phyloP scores from a whole-genome alignment of 2,888 invertebrate genomes.

The Clostera curtula region DNA sequence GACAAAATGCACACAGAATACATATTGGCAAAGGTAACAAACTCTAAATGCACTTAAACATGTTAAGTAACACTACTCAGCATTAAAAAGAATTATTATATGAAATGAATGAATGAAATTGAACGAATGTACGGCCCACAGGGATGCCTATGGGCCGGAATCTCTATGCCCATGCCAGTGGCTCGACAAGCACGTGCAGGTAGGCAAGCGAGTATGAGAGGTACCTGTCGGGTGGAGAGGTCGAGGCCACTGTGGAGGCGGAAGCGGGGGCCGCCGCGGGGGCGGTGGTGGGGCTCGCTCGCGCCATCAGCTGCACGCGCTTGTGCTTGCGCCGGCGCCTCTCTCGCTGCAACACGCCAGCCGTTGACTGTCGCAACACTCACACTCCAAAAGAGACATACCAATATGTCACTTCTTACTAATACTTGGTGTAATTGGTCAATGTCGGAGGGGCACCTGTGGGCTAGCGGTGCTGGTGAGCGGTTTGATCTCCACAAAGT shows the following conservation, averaged over 20 bases:
- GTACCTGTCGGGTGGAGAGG: background rate
- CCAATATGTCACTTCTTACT: background rate
- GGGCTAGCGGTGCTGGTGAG: slow-evolving; percentile 5
- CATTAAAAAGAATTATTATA: no score
- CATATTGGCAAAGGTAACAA: no score
- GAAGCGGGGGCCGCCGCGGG: slow-evolving; percentile 1
- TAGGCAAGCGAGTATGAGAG: background rate
- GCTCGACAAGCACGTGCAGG: background rate
- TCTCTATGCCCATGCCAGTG: background rate
- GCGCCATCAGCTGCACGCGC: slow-evolving; percentile 2
- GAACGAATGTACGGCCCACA: no score
- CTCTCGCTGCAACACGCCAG: background rate
- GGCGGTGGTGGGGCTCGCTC: background rate
- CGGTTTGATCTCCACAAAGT: slow-evolving; percentile 41
- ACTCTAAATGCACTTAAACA: no score
- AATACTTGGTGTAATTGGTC: slow-evolving; percentile 8
- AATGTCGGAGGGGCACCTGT: no score
- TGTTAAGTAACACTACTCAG: no score
- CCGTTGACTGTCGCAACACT: background rate
- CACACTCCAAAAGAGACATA: background rate
- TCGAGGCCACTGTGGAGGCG: background rate
- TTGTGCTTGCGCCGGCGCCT: slow-evolving; percentile 15
- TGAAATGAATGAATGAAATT: no score
- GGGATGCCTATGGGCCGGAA: no score
- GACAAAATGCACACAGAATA: no score